Conservation (phyloP, 2,888 invertebrate genomes). For the Autographa gamma region DNA sequence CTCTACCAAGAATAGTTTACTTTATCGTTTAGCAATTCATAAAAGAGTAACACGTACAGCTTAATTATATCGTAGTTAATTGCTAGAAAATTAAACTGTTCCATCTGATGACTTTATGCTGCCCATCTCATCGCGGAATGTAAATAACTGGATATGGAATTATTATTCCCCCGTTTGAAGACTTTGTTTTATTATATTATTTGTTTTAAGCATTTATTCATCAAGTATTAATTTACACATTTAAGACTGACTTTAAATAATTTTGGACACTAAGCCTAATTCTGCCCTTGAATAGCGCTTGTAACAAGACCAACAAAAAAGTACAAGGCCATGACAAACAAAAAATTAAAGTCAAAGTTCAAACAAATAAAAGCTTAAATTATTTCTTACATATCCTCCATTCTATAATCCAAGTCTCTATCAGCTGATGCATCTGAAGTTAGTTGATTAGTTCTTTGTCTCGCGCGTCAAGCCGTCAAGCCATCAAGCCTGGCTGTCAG, state of each 20-base stretch:
- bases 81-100: slow-evolving; percentile 8
- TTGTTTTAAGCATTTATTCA: no score
- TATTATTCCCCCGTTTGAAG: not conserved
- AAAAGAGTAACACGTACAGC: not conserved
- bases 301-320: not conserved
- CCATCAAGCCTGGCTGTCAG: slow-evolving; percentile 27
- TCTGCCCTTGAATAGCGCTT: not conserved
- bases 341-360: not conserved
- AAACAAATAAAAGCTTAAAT: not conserved
- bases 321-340: not conserved
- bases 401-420: slow-evolving; percentile 2
- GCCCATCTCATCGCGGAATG: not conserved
- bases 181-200: no score
- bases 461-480: slow-evolving; percentile 15
- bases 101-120: not conserved
- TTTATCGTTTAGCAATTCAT: not conserved
- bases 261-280: not conserved
- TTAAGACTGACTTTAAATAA: no score
- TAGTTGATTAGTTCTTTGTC: slow-evolving; percentile 23
- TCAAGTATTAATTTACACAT: not conserved
- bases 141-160: not conserved
- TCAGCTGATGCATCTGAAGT: slow-evolving; percentile 1
- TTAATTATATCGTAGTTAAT: not conserved
- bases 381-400: not conserved
- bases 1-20: not conserved